Evolutionary conservation across 2,113 vertebrate genomes (phyloP).

Genomic region (human): GRCh38 chr9:100084501-100085000

Average conservation of each 20-base stretch:
- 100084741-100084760: not conserved
- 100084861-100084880: not conserved
- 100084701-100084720: not conserved
- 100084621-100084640: conserved; percentile 31
- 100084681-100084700: conserved; percentile 1
- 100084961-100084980: not conserved
- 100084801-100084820: not conserved
- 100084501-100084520: not conserved
- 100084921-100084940: not conserved
- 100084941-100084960: not conserved
- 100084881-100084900: not conserved
- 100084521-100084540: not conserved
- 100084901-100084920: not conserved
- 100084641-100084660: not conserved
- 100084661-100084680: conserved; percentile 18
- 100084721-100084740: conserved; percentile 36
- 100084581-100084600: not conserved
- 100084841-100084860: not conserved
- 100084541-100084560: not conserved
- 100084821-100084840: not conserved
- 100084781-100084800: conserved; percentile 13
- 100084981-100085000: conserved; percentile 22
- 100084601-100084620: conserved; percentile 25
- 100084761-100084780: conserved; percentile 6
- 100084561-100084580: conserved; percentile 49